phyloP scores from a whole-genome alignment of 1,140 invertebrate genomes.

The Hylyphantes graminicola region DNA sequence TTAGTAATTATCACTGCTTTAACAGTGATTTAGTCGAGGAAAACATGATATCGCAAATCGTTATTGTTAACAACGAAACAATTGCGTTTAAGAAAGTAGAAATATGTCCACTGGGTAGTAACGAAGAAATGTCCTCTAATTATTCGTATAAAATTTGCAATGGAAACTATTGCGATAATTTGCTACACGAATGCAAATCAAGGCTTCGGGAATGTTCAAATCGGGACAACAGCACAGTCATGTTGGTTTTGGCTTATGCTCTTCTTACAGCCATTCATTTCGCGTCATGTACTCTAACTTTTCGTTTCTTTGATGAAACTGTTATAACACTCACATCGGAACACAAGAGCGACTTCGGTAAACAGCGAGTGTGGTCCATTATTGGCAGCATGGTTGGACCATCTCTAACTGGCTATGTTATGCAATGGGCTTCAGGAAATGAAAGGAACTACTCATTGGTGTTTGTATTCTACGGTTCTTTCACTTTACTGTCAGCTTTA shows the following conservation, averaged over 20 bases:
- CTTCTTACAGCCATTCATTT: not conserved
- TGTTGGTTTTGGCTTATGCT: not conserved
- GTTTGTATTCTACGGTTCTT: not conserved
- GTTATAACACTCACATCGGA: not conserved
- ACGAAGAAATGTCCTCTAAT: no score
- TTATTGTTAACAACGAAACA: no score
- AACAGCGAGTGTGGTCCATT: not conserved
- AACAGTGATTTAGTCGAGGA: no score
- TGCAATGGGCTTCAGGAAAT: not conserved
- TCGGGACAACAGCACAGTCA: not conserved
- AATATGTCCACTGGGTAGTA: no score
- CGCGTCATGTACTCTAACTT: not conserved
- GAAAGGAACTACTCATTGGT: not conserved
- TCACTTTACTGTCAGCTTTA: not conserved
- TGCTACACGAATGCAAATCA: not conserved
- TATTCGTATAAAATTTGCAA: not conserved
- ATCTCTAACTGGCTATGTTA: not conserved
- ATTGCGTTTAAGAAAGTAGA: no score
- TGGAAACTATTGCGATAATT: not conserved
- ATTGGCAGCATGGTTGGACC: constrained; percentile 2
- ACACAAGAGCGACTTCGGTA: constrained; percentile 23
- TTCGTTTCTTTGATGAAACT: constrained; percentile 21
- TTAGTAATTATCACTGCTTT: not conserved
- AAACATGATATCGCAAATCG: no score
- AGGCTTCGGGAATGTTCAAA: not conserved